A percentile compares a stretch with the other conserved stretches of the same genome.
Evolutionary conservation across 2,797 vertebrate genomes (phyloP).

Genomic region (Crenichthys baileyi): DNA sequence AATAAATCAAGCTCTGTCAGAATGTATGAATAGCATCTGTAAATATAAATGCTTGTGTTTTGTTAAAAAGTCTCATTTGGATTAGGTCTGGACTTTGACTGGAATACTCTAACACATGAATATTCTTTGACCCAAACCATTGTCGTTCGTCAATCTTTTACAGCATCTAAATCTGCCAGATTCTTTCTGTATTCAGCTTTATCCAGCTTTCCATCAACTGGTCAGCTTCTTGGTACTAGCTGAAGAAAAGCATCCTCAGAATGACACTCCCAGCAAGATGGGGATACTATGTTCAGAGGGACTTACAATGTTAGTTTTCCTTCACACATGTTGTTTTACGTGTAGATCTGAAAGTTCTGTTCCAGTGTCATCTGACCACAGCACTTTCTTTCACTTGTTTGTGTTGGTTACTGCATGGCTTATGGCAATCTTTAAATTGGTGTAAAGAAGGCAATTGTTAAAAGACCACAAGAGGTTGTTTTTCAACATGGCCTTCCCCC

Average conservation of each 20-base stretch:
- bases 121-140: neutral
- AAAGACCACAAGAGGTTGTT: neutral
- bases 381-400: neutral
- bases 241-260: neutral
- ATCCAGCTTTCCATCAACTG: neutral
- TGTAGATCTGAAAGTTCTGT: neutral
- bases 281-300: neutral
- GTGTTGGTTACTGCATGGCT: neutral
- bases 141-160: neutral
- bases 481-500: neutral
- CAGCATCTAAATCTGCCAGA: neutral
- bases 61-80: neutral
- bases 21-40: neutral
- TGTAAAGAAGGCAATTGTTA: neutral
- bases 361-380: neutral
- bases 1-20: neutral
- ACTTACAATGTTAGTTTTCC: neutral
- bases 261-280: neutral
- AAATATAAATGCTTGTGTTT: neutral
- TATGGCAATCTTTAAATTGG: neutral
- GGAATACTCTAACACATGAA: neutral
- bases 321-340: neutral
- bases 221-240: neutral
- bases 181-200: neutral
- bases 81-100: neutral